Percentiles rank a stretch among this genome's conserved stretches.
phyloP scores from a whole-genome alignment of 2,888 invertebrate species.

The Eupithecia inturbata region DNA sequence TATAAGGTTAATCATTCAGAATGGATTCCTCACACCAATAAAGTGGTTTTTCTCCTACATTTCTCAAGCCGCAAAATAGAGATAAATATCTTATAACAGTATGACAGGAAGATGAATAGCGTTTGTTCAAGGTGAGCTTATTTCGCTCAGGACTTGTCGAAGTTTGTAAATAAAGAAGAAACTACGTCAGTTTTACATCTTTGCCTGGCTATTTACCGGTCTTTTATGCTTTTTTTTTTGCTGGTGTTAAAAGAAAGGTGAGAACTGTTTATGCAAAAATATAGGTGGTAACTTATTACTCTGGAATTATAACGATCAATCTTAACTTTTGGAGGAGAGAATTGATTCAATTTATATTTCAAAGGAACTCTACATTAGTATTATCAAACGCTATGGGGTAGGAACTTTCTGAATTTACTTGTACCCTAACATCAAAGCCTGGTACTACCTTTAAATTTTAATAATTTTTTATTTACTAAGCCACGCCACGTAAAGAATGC shows the following conservation, averaged over 20 bases:
- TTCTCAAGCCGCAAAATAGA: slow-evolving; percentile 59
- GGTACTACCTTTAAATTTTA: no score
- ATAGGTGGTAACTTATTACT: neutral
- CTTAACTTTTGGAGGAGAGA: neutral
- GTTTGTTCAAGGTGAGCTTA: slow-evolving; percentile 63
- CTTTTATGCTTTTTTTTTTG: neutral
- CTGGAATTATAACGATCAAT: neutral
- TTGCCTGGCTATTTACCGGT: neutral
- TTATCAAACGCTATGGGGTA: no score
- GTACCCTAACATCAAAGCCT: no score
- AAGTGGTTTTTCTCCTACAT: slow-evolving; percentile 57
- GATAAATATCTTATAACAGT: slow-evolving; percentile 49
- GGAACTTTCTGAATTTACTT: no score
- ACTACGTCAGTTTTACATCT: slow-evolving; percentile 8
- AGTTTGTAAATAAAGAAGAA: slow-evolving; percentile 17
- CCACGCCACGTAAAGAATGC: no score
- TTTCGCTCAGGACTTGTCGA: slow-evolving; percentile 42
- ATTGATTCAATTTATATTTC: neutral
- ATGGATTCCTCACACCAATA: slow-evolving; percentile 65
- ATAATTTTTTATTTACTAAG: no score
- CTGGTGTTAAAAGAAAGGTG: neutral
- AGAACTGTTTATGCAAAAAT: neutral
- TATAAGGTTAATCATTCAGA: slow-evolving; percentile 67
- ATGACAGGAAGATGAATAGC: slow-evolving; percentile 63
- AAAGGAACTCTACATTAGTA: no score